Conservation (phyloP, 2,113 vertebrate species). For the Prionailurus bengalensis region DNA sequence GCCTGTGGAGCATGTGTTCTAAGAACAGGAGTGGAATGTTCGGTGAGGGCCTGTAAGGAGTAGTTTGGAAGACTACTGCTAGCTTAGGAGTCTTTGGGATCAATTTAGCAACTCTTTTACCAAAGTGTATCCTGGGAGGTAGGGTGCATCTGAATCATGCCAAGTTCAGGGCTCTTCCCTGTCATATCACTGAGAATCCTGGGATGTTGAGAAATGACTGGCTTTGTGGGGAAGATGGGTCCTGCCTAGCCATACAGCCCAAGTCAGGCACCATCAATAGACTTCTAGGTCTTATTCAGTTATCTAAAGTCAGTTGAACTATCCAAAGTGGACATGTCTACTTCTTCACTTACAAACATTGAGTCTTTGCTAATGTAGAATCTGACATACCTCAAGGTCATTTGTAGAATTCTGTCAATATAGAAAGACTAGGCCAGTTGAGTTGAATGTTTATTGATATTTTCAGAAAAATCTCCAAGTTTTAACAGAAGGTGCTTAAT, state of each 20-base stretch:
- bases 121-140: not conserved
- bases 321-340: not conserved
- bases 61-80: not conserved
- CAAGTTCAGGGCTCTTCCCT: not conserved
- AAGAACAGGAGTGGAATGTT: not conserved
- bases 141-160: not conserved
- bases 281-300: not conserved
- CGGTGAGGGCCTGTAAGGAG: not conserved
- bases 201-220: not conserved
- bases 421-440: not conserved
- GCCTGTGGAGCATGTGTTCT: not conserved
- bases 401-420: not conserved
- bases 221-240: not conserved
- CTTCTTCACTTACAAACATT: not conserved
- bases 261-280: not conserved
- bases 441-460: not conserved
- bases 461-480: not conserved
- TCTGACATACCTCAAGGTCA: not conserved
- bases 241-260: not conserved
- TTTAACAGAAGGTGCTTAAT: conserved; percentile 20
- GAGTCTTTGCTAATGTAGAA: not conserved
- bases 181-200: not conserved
- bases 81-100: not conserved
- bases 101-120: not conserved
- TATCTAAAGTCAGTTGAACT: not conserved